Conservation (phyloP, 1,140 invertebrate species). For the Sminthurides bifidus region DNA sequence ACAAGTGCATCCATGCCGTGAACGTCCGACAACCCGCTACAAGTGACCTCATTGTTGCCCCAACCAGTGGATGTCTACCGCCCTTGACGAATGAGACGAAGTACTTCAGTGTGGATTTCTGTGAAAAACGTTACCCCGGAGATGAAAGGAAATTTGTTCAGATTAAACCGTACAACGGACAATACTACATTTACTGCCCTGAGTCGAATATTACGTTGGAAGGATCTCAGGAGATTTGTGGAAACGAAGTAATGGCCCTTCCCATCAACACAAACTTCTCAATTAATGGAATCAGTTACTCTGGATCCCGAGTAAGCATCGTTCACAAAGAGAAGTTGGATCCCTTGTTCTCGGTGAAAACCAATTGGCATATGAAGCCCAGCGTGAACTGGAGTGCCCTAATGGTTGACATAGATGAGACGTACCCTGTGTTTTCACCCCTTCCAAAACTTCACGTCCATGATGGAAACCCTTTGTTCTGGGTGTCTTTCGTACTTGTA, state of each 20-base stretch:
- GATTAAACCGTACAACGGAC: not conserved
- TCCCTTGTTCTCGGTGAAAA: not conserved
- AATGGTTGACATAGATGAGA: not conserved
- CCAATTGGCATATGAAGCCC: slow-evolving; percentile 13
- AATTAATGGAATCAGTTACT: slow-evolving; percentile 11
- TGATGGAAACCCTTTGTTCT: no score
- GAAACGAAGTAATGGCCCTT: not conserved
- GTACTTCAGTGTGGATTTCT: not conserved
- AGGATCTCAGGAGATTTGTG: not conserved
- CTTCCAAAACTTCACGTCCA: not conserved
- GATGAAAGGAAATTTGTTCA: slow-evolving; percentile 3
- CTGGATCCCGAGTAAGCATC: not conserved
- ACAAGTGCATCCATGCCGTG: slow-evolving; percentile 9
- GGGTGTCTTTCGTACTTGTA: not conserved
- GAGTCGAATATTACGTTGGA: slow-evolving; percentile 7
- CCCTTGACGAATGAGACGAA: not conserved
- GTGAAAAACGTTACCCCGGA: not conserved
- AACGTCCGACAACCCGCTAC: not conserved
- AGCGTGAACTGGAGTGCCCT: not conserved
- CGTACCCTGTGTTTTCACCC: not conserved
- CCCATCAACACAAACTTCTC: slow-evolving; percentile 4
- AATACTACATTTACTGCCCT: slow-evolving; percentile 10
- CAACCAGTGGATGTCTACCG: not conserved
- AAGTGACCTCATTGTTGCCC: not conserved
- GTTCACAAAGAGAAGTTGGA: not conserved